Evolutionary conservation across 2,888 invertebrate genomes (phyloP).

Genomic region (Drosophila tanythrix): DNA sequence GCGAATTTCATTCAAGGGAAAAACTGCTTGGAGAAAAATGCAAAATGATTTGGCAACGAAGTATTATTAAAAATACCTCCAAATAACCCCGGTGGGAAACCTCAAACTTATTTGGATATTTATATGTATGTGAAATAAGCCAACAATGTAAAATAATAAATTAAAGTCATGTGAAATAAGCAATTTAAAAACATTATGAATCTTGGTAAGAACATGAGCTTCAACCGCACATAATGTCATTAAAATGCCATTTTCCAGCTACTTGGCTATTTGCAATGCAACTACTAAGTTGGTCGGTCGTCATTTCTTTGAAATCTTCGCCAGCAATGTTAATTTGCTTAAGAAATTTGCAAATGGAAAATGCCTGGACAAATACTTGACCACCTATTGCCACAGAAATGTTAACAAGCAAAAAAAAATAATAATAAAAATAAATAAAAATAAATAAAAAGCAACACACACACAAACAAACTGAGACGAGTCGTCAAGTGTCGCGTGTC

Average conservation of each 20-base stretch:
- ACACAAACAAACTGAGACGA: slow-evolving; percentile 6
- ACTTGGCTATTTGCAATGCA: background rate
- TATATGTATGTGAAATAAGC: background rate
- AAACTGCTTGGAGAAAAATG: background rate
- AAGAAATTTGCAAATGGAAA: slow-evolving; percentile 68
- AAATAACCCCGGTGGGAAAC: background rate
- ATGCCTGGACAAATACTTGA: slow-evolving; percentile 60
- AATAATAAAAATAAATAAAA: slow-evolving; percentile 17
- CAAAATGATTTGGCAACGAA: background rate
- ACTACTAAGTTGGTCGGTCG: slow-evolving; percentile 2
- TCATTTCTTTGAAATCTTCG: slow-evolving; percentile 16
- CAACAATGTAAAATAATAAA: background rate
- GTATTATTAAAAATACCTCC: background rate
- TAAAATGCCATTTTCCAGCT: slow-evolving; percentile 4
- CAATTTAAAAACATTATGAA: background rate
- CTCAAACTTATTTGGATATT: background rate
- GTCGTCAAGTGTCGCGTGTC: slow-evolving; percentile 75
- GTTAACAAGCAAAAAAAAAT: slow-evolving; percentile 28
- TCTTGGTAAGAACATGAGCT: background rate
- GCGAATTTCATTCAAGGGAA: background rate
- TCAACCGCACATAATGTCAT: background rate
- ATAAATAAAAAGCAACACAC: slow-evolving; percentile 18
- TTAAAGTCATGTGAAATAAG: background rate
- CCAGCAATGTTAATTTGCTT: slow-evolving; percentile 64
- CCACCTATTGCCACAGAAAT: slow-evolving; percentile 44